A percentile compares a stretch with the other conserved stretches of the same genome.
phyloP scores from a whole-genome alignment of 2,888 invertebrate species.

The Parapristionchus giblindavisi region DNA sequence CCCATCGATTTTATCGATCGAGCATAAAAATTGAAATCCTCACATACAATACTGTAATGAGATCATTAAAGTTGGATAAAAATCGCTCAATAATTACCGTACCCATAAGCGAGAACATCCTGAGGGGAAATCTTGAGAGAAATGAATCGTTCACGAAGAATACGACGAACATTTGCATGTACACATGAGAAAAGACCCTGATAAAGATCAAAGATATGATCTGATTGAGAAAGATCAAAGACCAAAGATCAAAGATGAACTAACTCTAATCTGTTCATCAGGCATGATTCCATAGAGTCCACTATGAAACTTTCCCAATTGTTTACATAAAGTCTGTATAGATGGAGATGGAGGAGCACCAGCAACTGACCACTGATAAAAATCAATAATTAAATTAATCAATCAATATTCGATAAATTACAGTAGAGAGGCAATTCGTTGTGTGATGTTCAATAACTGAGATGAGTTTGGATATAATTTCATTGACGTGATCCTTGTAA shows the following conservation, averaged over 20 bases:
- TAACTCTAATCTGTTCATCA: conserved; percentile 49
- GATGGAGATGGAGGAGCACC: conserved; percentile 86
- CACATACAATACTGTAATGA: conserved; percentile 50
- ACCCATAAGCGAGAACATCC: conserved; percentile 65
- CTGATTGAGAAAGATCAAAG: neutral
- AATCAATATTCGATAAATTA: conserved; percentile 49
- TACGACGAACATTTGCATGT: conserved; percentile 63
- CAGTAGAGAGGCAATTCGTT: conserved; percentile 79
- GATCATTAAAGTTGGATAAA: neutral
- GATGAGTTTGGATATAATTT: conserved; percentile 89
- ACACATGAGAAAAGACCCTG: conserved; percentile 61
- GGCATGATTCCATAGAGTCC: conserved; percentile 66
- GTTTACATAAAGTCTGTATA: conserved; percentile 75
- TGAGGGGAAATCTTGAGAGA: conserved; percentile 63
- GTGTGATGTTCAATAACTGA: conserved; percentile 87
- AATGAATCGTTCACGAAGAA: conserved; percentile 55
- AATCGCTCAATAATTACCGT: neutral
- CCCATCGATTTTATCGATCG: conserved; percentile 49
- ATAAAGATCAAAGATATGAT: neutral
- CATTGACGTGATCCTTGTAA: conserved; percentile 85
- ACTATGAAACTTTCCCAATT: conserved; percentile 75
- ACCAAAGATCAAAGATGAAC: too few relatives aligned
- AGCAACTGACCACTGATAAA: conserved; percentile 85
- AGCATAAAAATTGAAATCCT: conserved; percentile 54
- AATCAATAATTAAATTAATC: neutral